These are phyloP conservation scores for Andrena cerasifolii DNA, from an alignment of 1,140 invertebrate species.

Conservation along the genomic window DNA sequence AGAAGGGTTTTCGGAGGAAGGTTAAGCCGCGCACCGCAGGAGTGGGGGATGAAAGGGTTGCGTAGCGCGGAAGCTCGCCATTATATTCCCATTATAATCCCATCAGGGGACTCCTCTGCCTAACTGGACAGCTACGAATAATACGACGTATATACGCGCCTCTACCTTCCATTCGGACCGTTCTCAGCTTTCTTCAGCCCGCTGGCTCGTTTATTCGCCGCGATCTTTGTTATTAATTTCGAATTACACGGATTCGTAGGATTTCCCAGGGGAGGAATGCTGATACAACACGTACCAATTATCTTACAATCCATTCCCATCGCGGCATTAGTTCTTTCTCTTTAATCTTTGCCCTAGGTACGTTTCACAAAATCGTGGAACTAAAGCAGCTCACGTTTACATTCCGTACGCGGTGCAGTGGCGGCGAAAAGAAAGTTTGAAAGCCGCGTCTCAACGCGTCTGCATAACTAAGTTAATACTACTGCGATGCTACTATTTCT, in stretches of 20 bases:
- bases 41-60: slow-evolving; percentile 60
- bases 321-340: slow-evolving; percentile 25
- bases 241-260: slow-evolving; percentile 15
- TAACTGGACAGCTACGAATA: slow-evolving; percentile 70
- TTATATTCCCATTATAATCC: slow-evolving; percentile 81
- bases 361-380: too few species aligned
- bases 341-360: slow-evolving; percentile 7
- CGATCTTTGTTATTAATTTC: slow-evolving; percentile 34
- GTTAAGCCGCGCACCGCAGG: slow-evolving; percentile 37
- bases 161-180: slow-evolving; percentile 45
- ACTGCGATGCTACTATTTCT: too few species aligned
- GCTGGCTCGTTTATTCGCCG: background rate
- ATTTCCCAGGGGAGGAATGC: background rate
- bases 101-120: slow-evolving; percentile 74
- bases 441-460: too few species aligned
- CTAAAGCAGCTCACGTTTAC: too few species aligned
- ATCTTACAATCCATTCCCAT: background rate
- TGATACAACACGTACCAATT: background rate
- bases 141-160: slow-evolving; percentile 49
- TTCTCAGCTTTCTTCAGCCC: slow-evolving; percentile 8
- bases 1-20: slow-evolving; percentile 43
- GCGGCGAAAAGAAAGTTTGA: too few species aligned
- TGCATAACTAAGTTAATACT: too few species aligned
- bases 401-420: too few species aligned
- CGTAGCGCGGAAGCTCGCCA: slow-evolving; percentile 76